Evolutionary conservation across 2,888 invertebrate genomes (phyloP), one percentile per base, ranked within the genome.

Genomic region (Rhyacophila evoluta): DNA sequence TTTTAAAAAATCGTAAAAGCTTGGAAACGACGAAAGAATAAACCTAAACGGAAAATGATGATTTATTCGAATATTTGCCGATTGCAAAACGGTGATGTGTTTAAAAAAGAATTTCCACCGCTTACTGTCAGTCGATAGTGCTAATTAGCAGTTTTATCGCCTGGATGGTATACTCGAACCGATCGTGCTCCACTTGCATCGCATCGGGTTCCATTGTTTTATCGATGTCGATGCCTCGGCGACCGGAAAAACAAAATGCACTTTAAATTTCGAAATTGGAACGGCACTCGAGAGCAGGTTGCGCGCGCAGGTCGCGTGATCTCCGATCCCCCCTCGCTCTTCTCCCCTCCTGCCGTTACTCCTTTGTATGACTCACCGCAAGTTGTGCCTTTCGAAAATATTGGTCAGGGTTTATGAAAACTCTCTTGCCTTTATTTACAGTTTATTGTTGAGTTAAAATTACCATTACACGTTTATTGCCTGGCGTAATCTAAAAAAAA

Each of bases 231-330:
- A 55, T 55, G 55, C 19, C 19, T 19, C 55, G 55, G 55, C 55
- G 55, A 25, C 55, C 55, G 55, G 55, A 55, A 55, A 55, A 55
- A 55, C 55, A 33, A 70, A 70, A 70, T 70, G 36, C 29, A 55
- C 55, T 55, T 55, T 55, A 55, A 27, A 75, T 75, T 75, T 79
- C 36, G 75, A 79, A 79, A 72, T 79, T 37, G 75, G 41, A 79
- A 76, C 76, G 70, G 15, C 25, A 11, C 67, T 70, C 37, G 36
- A 12, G 38, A 29, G 75, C 72, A 55, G 74, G 75, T 76, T 76
- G 73, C 79, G 79, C 74, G 69, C 77, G 73, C 74, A 69, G 70
- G 77, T 77, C 77, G 74, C 79, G 81, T 76, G 77, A 79, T 77
- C 74, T 39, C 74, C 19, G 74, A 41, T 39, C 41, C 72, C n/a